These are phyloP conservation scores for Allygus modestus DNA, from an alignment of 2,888 invertebrate genomes.

Conservation along the genomic window DNA sequence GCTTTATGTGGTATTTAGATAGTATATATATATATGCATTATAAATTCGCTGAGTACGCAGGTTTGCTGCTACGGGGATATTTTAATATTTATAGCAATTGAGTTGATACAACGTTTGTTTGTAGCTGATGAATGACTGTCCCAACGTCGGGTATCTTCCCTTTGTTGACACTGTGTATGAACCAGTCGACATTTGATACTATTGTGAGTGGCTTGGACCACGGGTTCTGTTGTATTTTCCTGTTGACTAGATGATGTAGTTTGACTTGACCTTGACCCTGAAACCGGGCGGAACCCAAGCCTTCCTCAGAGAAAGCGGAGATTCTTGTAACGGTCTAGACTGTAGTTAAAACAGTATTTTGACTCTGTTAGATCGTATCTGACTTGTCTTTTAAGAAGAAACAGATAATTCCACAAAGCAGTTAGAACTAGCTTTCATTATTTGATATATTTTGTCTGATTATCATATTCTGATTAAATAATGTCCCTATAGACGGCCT, in stretches of 20 bases:
- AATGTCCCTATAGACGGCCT: too few relatives aligned
- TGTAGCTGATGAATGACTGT: too few relatives aligned
- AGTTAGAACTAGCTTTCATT: too few relatives aligned
- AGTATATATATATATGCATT: too few relatives aligned
- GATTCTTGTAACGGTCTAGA: slow-evolving; percentile 27
- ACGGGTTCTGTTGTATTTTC: neutral
- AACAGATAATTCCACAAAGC: too few relatives aligned
- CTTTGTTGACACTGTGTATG: neutral
- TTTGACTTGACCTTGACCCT: slow-evolving; percentile 39
- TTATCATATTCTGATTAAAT: too few relatives aligned
- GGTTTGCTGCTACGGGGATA: too few relatives aligned
- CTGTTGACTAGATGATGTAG: slow-evolving; percentile 10
- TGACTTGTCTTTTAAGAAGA: neutral
- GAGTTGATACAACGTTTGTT: too few relatives aligned
- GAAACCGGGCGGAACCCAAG: slow-evolving; percentile 7
- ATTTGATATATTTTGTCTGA: too few relatives aligned
- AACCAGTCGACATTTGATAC: neutral
- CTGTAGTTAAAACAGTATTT: slow-evolving; percentile 36
- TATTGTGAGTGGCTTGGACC: neutral
- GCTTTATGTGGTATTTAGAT: too few relatives aligned
- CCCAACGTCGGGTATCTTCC: neutral
- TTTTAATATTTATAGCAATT: too few relatives aligned
- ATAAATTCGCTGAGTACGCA: too few relatives aligned
- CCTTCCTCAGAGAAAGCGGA: slow-evolving; percentile 33
- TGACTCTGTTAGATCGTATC: slow-evolving; percentile 4